A percentile compares a stretch with the other conserved stretches of the same genome.
phyloP scores from a whole-genome alignment of 64 coral and sea anemone genomes.

The Pachyseris speciosa region DNA sequence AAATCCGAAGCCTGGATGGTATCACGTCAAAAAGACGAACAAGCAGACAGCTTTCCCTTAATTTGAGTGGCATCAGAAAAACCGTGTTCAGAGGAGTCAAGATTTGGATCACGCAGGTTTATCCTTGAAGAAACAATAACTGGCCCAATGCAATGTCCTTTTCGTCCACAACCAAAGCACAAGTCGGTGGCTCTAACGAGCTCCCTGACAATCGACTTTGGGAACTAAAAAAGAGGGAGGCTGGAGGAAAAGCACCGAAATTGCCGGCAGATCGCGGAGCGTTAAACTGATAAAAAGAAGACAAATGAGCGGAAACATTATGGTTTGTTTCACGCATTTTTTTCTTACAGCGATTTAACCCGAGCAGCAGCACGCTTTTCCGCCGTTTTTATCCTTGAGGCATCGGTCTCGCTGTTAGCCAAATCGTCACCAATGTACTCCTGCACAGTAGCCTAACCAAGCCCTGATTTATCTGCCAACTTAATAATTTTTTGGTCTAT shows the following conservation, averaged over 20 bases:
- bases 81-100: not conserved
- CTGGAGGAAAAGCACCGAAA: not conserved
- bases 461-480: not conserved
- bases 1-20: conserved; percentile 21
- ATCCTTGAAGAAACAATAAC: not conserved
- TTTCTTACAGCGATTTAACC: not conserved
- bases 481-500: conserved; percentile 21
- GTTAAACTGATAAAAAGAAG: not conserved
- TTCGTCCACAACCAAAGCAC: not conserved
- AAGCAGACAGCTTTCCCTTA: not conserved
- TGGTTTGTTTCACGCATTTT: not conserved
- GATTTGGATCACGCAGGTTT: not conserved
- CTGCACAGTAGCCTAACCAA: not conserved
- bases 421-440: not conserved
- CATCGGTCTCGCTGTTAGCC: not conserved
- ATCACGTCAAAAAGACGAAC: not conserved
- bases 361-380: not conserved
- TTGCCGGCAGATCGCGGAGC: not conserved
- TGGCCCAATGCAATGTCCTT: not conserved
- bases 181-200: not conserved
- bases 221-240: conserved; percentile 22
- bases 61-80: not conserved
- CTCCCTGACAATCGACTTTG: not conserved
- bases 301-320: not conserved
- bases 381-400: not conserved